Base-by-base conservation (phyloP, 2,797 vertebrate genomes). In the Lateolabrax maculatus region DNA sequence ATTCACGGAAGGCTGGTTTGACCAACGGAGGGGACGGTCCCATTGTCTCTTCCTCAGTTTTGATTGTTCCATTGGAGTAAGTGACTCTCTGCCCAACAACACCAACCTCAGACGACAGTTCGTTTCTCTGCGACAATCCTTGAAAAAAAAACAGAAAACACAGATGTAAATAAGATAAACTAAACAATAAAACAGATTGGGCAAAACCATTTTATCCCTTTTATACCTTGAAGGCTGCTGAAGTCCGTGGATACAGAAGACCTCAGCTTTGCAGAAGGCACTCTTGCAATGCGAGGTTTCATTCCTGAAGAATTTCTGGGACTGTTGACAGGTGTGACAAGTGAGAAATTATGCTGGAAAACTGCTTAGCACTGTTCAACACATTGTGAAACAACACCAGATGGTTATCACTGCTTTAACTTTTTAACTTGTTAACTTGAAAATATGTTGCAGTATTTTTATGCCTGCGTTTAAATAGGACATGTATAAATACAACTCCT, bases 1-100 rank as follows among this genome's bases (percentile, higher is more conserved):
- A 91, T 72, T 97, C 95, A 2, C 68, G 89, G 60, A 84, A 85
- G 48, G 89, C 82, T 51, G 90, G 86, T 93, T 93, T 95, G 75
- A 92, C 73, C 49, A 81, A 19, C 5, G 86, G 74, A 39, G 84
- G 77, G 49, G 93, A 92, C 13, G 77, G 49, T 48, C 90, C 94
- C 21, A 75, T 84, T 27, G 62, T 84, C 52, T 95, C 95, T 31
- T 96, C 95, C 65, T 96, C 95, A 29, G 74, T 71, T 87, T 94
- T 95, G 56, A 89, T 81, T 41, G 85, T 76, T 77, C 94, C 94
- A 1, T 94, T 96, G 68, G 93, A 93, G 81, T 94, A 96, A 79
- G 85, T 80, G 71, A 97, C 89, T 76, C 88, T 91, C 39, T 96
- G 96, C 23, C 97, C 96, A 56, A 96, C 91, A 41, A 97, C 46